Base-by-base conservation (phyloP, 2,113 vertebrate species). In the Phalacrocorax carbo region DNA sequence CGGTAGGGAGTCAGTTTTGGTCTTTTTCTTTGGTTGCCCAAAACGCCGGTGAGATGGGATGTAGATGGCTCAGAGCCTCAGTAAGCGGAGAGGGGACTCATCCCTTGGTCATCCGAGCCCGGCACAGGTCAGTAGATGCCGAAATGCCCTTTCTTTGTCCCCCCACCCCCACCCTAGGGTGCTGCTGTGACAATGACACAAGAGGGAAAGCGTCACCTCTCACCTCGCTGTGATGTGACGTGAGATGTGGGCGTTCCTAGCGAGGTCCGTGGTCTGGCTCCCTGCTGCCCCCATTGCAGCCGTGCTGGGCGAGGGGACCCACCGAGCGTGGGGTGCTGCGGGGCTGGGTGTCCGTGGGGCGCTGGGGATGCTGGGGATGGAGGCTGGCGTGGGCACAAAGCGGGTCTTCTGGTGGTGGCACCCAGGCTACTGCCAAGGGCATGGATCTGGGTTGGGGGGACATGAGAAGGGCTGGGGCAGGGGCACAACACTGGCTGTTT, bases 21-120 rank as follows among this genome's bases (percentile, higher is more conserved):
- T 88, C 40, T 16, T 23, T 75, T 61, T 29, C 66, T 84, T 49
- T 57, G 70, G 81, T 92, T 76, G 66, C 86, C 90, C 92, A 32
- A 84, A 95, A 58, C 8, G 73, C 62, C 1, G 66, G 81, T 94
- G 96, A 87, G 91, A 97, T 96, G 94, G 94, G 97, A 95, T 96
- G 48, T 93, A 96, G 94, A 95, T 96, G 96, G 96, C 96, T 94
- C 93, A 93, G 93, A 87, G 96, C 88, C 86, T 80, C 93, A 46
- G 73, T 48, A 68, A 88, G 80, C 65, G 14, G 88, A 94, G 78
- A 85, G 84, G 89, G 91, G 78, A 23, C 88, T 42, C 81, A 1
- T 44, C 78, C 77, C 91, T 86, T 5, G 10, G 42, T 87, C 78
- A 3, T 79, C 82, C 75, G 4, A 52, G 4, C 54, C 84, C 15